These are phyloP conservation scores for Melanerpes formicivorus DNA, from an alignment of 2,113 vertebrate species.

Conservation along the genomic window DNA sequence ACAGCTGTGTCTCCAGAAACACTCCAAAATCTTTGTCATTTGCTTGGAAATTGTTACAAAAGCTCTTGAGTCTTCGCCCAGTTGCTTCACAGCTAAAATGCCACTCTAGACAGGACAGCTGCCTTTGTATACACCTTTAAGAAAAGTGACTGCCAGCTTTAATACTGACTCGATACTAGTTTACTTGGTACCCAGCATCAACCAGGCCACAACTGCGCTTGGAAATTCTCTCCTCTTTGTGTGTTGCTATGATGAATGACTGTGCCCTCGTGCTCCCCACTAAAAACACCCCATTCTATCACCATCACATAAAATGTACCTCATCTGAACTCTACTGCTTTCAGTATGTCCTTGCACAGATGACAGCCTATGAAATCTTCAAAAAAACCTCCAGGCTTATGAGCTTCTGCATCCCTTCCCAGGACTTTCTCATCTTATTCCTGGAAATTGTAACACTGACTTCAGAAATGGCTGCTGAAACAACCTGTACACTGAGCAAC, in stretches of 20 bases:
- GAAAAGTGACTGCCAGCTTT: neutral
- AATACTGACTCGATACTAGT: neutral
- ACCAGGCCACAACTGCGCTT: neutral
- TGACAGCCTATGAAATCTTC: constrained; percentile 10
- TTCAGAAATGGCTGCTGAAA: constrained; percentile 42
- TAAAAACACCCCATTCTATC: neutral
- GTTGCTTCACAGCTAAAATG: neutral
- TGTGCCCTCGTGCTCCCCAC: no score
- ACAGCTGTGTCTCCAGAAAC: neutral
- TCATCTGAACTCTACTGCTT: neutral
- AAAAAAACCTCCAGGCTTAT: neutral
- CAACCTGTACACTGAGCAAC: neutral
- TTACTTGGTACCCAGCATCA: neutral
- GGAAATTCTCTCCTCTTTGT: neutral
- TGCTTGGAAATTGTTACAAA: neutral
- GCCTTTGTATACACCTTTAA: neutral
- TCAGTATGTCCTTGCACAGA: neutral
- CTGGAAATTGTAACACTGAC: constrained; percentile 33
- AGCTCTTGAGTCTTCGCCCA: neutral
- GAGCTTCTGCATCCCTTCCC: neutral
- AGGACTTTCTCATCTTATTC: constrained; percentile 12
- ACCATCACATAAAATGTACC: neutral
- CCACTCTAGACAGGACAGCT: neutral
- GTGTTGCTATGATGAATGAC: neutral
- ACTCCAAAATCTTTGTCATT: neutral